Conservation (phyloP, 2,888 invertebrate species). For the Nysson spinosus region DNA sequence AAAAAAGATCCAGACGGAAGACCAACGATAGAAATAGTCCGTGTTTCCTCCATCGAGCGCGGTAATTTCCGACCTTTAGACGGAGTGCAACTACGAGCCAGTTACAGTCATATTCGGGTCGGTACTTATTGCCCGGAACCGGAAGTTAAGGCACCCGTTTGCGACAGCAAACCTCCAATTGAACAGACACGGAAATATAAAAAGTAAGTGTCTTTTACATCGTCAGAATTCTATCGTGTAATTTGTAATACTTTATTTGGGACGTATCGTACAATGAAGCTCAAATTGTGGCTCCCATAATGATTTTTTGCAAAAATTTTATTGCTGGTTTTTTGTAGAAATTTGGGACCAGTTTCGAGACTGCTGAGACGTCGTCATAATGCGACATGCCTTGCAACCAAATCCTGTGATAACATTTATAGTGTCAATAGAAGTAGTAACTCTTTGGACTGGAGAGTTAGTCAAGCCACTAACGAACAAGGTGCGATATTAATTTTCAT, state of each 20-base stretch:
- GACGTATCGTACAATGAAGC: too few species aligned
- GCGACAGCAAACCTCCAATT: constrained; percentile 68
- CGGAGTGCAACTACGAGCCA: constrained; percentile 70
- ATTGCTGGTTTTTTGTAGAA: constrained; percentile 60
- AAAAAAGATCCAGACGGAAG: constrained; percentile 50
- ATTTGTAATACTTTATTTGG: too few species aligned
- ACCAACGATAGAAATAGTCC: constrained; percentile 73
- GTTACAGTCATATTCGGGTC: constrained; percentile 71
- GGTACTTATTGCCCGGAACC: constrained; percentile 72
- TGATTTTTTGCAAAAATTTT: too few species aligned
- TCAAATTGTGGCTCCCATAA: too few species aligned
- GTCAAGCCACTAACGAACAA: constrained; percentile 62
- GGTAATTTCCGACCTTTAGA: constrained; percentile 71
- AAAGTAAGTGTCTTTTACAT: constrained; percentile 68
- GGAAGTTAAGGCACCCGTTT: constrained; percentile 58
- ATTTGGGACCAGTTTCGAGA: constrained; percentile 75
- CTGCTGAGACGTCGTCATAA: constrained; percentile 74
- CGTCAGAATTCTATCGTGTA: too few species aligned
- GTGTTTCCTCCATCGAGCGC: constrained; percentile 71
- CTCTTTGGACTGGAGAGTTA: constrained; percentile 71
- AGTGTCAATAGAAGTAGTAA: constrained; percentile 72
- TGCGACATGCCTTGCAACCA: constrained; percentile 72
- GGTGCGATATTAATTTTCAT: constrained; percentile 51
- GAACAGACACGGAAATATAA: constrained; percentile 71
- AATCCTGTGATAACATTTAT: constrained; percentile 77